These are phyloP conservation scores for Anastrepha obliqua DNA, from an alignment of 1,140 invertebrate genomes.

Conservation along the genomic window DNA sequence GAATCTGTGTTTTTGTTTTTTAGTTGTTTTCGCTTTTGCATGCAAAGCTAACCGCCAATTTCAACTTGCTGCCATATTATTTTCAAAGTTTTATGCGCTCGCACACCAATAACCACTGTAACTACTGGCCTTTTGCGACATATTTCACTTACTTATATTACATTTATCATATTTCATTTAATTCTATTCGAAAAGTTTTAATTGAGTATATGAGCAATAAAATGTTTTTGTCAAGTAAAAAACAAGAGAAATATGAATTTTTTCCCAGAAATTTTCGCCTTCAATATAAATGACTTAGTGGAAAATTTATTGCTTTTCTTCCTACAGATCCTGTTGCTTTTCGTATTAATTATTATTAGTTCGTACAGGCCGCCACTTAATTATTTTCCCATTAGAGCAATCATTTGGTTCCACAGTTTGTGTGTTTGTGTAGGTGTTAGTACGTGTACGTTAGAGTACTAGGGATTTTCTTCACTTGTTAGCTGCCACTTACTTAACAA, in stretches of 20 bases:
- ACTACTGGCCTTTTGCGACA: no score
- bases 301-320: conserved; percentile 10
- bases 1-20: neutral
- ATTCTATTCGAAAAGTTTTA: conserved; percentile 1
- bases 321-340: neutral
- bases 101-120: neutral
- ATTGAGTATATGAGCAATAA: neutral
- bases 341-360: conserved; percentile 13
- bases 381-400: conserved; percentile 21
- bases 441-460: neutral
- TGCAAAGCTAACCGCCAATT: neutral
- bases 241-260: neutral
- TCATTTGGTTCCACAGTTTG: neutral
- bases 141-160: neutral
- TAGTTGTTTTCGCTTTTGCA: neutral
- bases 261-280: neutral
- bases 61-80: neutral
- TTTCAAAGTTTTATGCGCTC: neutral
- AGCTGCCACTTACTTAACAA: conserved; percentile 11
- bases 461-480: neutral
- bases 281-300: neutral
- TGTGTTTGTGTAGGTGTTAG: neutral
- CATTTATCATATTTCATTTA: conserved; percentile 22
- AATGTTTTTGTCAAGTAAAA: conserved; percentile 2
- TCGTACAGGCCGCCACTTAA: neutral